Conservation (phyloP, 92 coral and sea anemone genomes). For the Chrysogorgia sp. region DNA sequence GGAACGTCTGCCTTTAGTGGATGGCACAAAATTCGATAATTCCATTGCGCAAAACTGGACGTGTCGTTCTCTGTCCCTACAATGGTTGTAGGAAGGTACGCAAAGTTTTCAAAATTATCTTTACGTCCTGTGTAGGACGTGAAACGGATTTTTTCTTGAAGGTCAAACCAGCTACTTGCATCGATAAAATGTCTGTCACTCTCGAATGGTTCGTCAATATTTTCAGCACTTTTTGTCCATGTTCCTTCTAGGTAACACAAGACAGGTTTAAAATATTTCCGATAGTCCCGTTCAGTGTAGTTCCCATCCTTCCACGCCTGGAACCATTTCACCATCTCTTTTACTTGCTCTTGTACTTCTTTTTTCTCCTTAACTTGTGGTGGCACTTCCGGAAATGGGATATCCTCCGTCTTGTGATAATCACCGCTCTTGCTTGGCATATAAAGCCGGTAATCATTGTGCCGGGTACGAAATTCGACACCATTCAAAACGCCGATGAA, state of each 20-base stretch:
- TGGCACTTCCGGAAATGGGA: no score
- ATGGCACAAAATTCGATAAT: no score
- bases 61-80: conserved; percentile 57
- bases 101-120: conserved; percentile 32
- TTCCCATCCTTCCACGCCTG: conserved; percentile 45
- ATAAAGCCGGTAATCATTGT: conserved; percentile 42
- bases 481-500: conserved; percentile 60
- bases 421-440: conserved; percentile 36
- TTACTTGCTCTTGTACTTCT: no score
- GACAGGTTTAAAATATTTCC: conserved; percentile 45
- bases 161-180: no score
- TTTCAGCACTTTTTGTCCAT: conserved; percentile 4
- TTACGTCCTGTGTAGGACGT: conserved; percentile 12
- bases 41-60: conserved; percentile 73
- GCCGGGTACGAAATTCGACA: conserved; percentile 55
- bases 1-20: no score
- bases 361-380: conserved; percentile 35
- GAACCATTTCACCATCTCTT: no score
- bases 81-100: conserved; percentile 17
- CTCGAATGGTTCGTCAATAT: conserved; percentile 28
- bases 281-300: conserved; percentile 38
- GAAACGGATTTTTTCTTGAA: no score
- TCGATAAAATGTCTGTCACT: conserved; percentile 31
- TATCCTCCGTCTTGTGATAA: conserved; percentile 41
- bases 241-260: conserved; percentile 15